Percentiles rank a stretch among this genome's conserved stretches.
Conservation (phyloP, 2,113 vertebrate species). For the Bombycilla garrulus region DNA sequence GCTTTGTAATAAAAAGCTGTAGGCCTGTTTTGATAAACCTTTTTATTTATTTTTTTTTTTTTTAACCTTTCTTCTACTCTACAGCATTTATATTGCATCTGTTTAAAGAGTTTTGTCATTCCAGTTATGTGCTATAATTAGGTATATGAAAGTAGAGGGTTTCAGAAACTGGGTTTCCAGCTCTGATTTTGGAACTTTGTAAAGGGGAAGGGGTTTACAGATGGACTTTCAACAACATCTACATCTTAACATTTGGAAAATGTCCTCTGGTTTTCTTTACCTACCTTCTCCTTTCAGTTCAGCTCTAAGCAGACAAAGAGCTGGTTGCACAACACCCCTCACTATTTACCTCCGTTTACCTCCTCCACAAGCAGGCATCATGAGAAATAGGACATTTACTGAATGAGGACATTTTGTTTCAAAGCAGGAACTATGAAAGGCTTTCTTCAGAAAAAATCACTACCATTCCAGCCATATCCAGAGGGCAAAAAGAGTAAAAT, state of each 20-base stretch:
- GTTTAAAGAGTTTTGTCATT: slow-evolving; percentile 1
- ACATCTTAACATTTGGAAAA: neutral
- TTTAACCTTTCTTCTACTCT: neutral
- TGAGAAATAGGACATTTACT: neutral
- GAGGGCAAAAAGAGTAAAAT: slow-evolving; percentile 12
- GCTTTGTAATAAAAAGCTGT: slow-evolving; percentile 31
- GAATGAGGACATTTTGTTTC: slow-evolving; percentile 24
- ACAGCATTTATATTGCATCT: neutral
- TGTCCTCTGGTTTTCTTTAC: neutral
- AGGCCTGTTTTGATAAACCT: neutral
- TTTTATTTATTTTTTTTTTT: neutral
- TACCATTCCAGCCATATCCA: slow-evolving; percentile 15
- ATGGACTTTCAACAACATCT: neutral
- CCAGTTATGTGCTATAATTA: neutral
- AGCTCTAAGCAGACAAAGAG: neutral
- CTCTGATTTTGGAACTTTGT: neutral
- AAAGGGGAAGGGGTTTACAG: neutral
- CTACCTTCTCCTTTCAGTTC: neutral
- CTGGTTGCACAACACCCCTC: neutral
- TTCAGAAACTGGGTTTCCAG: neutral
- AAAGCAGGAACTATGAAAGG: neutral
- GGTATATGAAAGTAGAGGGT: neutral
- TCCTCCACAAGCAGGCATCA: neutral
- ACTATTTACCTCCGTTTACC: slow-evolving; percentile 10
- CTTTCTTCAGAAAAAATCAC: slow-evolving; percentile 23